Percentiles rank a stretch among this genome's conserved stretches.
Conservation (phyloP, 2,888 invertebrate genomes). For the Tyria jacobaeae region DNA sequence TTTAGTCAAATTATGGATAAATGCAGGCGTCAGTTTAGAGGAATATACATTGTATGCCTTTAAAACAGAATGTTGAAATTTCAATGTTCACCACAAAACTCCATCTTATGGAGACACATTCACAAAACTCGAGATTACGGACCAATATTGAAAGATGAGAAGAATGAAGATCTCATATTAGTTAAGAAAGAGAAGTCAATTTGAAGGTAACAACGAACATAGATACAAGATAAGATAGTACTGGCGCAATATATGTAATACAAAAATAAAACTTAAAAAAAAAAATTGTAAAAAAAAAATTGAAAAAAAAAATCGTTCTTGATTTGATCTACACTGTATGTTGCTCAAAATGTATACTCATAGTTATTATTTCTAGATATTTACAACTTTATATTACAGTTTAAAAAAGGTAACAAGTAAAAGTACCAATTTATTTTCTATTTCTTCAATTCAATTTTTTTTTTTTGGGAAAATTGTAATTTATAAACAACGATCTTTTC, state of each 20-base stretch:
- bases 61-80: neutral
- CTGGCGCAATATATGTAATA: no score
- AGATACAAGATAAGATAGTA: neutral
- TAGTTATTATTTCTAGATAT: no score
- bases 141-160: neutral
- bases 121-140: neutral
- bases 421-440: no score
- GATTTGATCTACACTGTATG: no score
- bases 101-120: no score
- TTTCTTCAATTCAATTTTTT: no score
- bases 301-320: no score
- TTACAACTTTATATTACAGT: no score
- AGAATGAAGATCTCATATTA: neutral
- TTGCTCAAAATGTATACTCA: no score
- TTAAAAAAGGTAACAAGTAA: no score
- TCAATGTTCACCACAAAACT: constrained; percentile 3
- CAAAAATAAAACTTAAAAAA: no score
- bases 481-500: neutral
- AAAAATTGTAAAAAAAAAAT: no score
- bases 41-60: neutral
- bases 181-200: constrained; percentile 5
- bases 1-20: constrained; percentile 21
- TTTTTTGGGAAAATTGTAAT: neutral
- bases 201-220: neutral
- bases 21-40: neutral